Percentiles rank a stretch among this genome's conserved stretches.
phyloP scores from a whole-genome alignment of 1,140 invertebrate species.

The Dendroctonus ponderosae region DNA sequence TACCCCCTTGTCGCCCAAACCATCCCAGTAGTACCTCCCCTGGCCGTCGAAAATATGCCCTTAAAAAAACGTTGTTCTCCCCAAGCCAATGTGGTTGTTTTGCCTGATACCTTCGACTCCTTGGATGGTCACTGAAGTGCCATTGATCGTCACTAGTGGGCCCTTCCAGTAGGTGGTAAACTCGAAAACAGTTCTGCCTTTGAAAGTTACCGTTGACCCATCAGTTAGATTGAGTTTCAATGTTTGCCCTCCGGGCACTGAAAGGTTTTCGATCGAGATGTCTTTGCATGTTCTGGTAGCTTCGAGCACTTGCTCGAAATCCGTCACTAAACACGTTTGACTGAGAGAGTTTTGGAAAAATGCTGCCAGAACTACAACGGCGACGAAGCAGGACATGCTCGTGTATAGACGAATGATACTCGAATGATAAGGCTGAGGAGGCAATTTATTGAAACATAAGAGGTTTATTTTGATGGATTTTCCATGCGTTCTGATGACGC shows the following conservation, averaged over 20 bases:
- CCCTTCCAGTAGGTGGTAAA: slow-evolving; percentile 15
- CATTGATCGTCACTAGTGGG: slow-evolving; percentile 25
- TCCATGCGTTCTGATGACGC: neutral
- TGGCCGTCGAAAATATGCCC: slow-evolving; percentile 20
- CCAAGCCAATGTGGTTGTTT: neutral
- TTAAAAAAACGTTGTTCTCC: neutral
- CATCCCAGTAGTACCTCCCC: slow-evolving; percentile 24
- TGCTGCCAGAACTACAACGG: neutral
- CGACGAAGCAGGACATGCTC: neutral
- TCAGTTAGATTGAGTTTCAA: slow-evolving; percentile 22
- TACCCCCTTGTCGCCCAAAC: slow-evolving; percentile 17
- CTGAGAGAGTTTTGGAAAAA: slow-evolving; percentile 17
- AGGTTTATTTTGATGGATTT: neutral
- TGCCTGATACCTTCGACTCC: slow-evolving; percentile 14
- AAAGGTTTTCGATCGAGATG: slow-evolving; percentile 20
- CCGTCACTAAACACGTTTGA: slow-evolving; percentile 19
- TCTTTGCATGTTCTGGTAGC: slow-evolving; percentile 9
- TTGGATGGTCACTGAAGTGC: slow-evolving; percentile 8
- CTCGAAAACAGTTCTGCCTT: slow-evolving; percentile 24
- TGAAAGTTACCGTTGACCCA: slow-evolving; percentile 22
- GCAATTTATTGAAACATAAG: neutral
- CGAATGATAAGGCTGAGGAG: neutral
- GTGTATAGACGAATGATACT: too few species aligned
- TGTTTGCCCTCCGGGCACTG: slow-evolving; percentile 16
- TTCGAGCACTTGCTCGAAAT: slow-evolving; percentile 10